A percentile compares a stretch with the other conserved stretches of the same genome.
These are phyloP conservation scores for Rhinopithecus roxellana DNA, from an alignment of 2,113 vertebrate genomes.

Conservation along the genomic window DNA sequence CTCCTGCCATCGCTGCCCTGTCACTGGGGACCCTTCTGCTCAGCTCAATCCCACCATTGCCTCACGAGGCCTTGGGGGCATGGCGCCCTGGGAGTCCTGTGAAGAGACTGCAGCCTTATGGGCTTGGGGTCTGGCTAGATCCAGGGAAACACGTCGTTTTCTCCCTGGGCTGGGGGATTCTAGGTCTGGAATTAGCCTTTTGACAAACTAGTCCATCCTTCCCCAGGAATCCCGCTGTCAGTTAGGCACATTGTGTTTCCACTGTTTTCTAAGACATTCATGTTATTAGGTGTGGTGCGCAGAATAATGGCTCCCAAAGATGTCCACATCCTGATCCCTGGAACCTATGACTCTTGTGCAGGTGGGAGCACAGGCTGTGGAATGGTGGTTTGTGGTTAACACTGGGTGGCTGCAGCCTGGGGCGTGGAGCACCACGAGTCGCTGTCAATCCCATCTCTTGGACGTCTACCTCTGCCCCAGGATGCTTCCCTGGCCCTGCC, in stretches of 20 bases:
- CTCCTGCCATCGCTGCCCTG: rapidly evolving
- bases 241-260: too few relatives aligned
- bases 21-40: neutral
- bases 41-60: neutral
- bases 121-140: neutral
- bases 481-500: rapidly evolving
- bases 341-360: too few relatives aligned
- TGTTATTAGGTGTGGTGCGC: neutral
- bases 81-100: rapidly evolving
- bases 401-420: neutral
- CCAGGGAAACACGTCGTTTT: rapidly evolving
- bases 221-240: neutral
- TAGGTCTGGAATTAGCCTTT: too few relatives aligned
- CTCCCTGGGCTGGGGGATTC: neutral
- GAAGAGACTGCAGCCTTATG: rapidly evolving
- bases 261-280: too few relatives aligned
- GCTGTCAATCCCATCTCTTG: rapidly evolving
- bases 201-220: rapidly evolving
- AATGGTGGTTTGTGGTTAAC: neutral
- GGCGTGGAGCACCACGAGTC: rapidly evolving
- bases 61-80: too few relatives aligned
- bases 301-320: neutral
- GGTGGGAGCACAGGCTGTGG: too few relatives aligned
- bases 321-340: neutral
- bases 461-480: rapidly evolving